These are phyloP conservation scores for Pluvianellus socialis DNA, from an alignment of 2,113 vertebrate genomes.

Conservation along the genomic window DNA sequence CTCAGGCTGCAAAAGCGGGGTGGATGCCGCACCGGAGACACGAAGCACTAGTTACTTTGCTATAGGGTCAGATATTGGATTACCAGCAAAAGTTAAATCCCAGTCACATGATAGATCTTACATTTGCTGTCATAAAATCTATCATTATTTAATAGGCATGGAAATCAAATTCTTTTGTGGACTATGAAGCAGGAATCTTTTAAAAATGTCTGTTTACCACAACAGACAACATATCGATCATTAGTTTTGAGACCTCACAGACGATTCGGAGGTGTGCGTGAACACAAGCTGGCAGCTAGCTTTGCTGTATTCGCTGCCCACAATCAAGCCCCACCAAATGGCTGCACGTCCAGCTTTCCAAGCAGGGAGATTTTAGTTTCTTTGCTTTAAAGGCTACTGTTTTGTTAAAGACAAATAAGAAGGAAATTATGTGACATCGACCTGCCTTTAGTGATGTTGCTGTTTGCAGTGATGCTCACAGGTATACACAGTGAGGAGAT, in stretches of 20 bases:
- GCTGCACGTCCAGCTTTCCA: background rate
- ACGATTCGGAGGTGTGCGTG: background rate
- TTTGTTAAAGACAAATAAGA: background rate
- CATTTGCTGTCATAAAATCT: conserved; percentile 66
- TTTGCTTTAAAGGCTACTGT: background rate
- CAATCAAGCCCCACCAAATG: background rate
- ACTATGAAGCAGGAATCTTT: conserved; percentile 32
- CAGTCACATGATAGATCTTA: conserved; percentile 35
- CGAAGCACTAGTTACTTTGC: background rate
- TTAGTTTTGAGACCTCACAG: conserved; percentile 31
- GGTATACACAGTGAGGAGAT: background rate
- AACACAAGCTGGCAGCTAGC: background rate
- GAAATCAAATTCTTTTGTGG: conserved; percentile 56
- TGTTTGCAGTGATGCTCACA: background rate
- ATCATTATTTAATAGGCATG: conserved; percentile 63
- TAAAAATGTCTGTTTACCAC: conserved; percentile 37
- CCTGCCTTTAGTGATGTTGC: background rate
- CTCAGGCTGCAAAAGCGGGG: background rate
- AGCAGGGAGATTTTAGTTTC: background rate
- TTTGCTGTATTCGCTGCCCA: background rate
- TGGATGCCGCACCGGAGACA: background rate
- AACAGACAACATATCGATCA: conserved; percentile 9
- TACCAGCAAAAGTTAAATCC: conserved; percentile 49
- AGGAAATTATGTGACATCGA: background rate
- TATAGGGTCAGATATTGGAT: conserved; percentile 22